Percentiles rank a stretch among this genome's conserved stretches.
Conservation (phyloP, 2,113 vertebrate genomes). For the Misgurnus mizolepis region DNA sequence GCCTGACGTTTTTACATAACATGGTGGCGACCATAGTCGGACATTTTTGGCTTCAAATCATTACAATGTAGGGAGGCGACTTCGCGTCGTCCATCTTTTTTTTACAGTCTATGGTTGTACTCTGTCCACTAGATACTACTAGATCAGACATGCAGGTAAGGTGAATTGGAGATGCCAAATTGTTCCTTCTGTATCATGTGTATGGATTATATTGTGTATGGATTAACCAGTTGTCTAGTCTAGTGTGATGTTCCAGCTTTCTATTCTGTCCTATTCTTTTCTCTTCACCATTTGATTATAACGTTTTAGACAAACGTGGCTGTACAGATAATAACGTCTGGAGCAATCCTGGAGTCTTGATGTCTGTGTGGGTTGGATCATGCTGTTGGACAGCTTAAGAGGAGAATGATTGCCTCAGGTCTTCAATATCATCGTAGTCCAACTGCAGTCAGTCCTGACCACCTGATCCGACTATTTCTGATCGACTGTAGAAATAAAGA, state of each 20-base stretch:
- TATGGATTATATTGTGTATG: too few species aligned
- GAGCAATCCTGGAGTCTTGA: neutral
- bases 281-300: neutral
- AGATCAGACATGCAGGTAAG: too few species aligned
- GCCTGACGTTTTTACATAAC: too few species aligned
- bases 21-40: too few species aligned
- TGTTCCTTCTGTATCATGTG: too few species aligned
- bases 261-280: neutral
- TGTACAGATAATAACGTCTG: neutral
- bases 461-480: slow-evolving; percentile 32
- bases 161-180: too few species aligned
- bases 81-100: too few species aligned
- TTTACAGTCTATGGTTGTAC: too few species aligned
- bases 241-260: neutral
- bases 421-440: slow-evolving; percentile 5
- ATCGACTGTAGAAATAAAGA: neutral
- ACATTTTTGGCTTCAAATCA: too few species aligned
- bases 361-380: neutral
- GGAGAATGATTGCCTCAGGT: neutral
- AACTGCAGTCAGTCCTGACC: neutral
- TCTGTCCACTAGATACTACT: too few species aligned
- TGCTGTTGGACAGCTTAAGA: neutral
- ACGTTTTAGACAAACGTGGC: neutral
- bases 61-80: too few species aligned
- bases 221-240: too few species aligned